Conservation (phyloP, 2,888 invertebrate species). For the Exephanes ischioxanthus region DNA sequence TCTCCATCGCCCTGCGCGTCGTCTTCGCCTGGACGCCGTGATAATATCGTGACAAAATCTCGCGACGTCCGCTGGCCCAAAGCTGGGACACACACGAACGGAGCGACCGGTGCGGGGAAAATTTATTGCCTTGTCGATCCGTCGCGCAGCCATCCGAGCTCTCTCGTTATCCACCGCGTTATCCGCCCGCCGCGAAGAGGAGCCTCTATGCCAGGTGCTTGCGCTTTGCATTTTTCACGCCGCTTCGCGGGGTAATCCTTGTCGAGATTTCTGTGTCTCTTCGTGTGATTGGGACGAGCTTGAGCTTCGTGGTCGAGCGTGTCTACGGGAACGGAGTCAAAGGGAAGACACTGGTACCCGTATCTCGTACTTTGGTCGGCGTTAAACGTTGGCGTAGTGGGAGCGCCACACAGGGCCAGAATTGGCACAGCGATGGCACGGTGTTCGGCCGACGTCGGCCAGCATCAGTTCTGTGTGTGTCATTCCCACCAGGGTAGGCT, state of each 20-base stretch:
- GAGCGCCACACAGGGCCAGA: neutral
- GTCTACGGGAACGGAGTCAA: neutral
- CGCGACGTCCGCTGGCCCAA: slow-evolving; percentile 25
- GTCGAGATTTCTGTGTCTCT: neutral
- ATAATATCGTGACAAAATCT: slow-evolving; percentile 66
- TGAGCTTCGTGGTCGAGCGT: neutral
- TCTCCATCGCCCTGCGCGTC: slow-evolving; percentile 25
- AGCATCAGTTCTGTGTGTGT: too few relatives aligned
- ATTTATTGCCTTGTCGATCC: slow-evolving; percentile 57
- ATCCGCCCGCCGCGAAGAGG: neutral
- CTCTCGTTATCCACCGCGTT: neutral
- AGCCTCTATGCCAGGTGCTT: slow-evolving; percentile 22
- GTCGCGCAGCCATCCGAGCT: slow-evolving; percentile 4
- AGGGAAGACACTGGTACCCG: neutral
- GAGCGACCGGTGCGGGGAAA: slow-evolving; percentile 18
- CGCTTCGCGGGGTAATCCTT: neutral
- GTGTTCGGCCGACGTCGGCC: too few relatives aligned
- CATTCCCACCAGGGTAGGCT: too few relatives aligned
- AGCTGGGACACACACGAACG: slow-evolving; percentile 19
- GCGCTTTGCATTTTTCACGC: slow-evolving; percentile 9
- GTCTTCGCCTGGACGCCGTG: slow-evolving; percentile 30
- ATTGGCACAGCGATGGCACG: too few relatives aligned
- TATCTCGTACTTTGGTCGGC: neutral
- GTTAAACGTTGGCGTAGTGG: neutral
- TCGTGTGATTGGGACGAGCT: neutral